These are phyloP conservation scores for Macrobrachium nipponense DNA, from an alignment of 1,140 invertebrate species.

Conservation along the genomic window DNA sequence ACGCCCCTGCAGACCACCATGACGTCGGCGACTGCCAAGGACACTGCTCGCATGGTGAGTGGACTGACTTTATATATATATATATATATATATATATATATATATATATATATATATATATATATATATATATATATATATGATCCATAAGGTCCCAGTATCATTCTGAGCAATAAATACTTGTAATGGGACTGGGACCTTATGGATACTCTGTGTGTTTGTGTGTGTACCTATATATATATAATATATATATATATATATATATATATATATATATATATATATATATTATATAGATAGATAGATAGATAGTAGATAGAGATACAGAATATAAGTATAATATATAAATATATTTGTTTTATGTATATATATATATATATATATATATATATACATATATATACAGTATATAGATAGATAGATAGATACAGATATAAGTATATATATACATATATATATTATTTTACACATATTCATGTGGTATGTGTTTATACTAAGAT, in stretches of 20 bases:
- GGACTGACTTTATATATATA: neutral
- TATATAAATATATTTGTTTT: too few species aligned
- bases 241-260: too few species aligned
- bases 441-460: slow-evolving; percentile 35
- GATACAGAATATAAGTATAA: too few species aligned
- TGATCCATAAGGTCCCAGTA: too few species aligned
- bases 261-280: too few species aligned
- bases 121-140: slow-evolving; percentile 30
- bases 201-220: too few species aligned
- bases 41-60: slow-evolving; percentile 67
- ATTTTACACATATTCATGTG: too few species aligned
- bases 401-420: slow-evolving; percentile 3
- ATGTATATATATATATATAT: neutral
- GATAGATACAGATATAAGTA: slow-evolving; percentile 25
- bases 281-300: too few species aligned
- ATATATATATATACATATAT: slow-evolving; percentile 32
- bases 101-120: slow-evolving; percentile 18
- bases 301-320: too few species aligned
- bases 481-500: slow-evolving; percentile 27
- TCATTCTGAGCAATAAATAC: too few species aligned
- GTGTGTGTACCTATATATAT: too few species aligned
- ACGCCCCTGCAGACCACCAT: slow-evolving; percentile 70
- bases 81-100: slow-evolving; percentile 22
- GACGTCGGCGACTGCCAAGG: slow-evolving; percentile 71
- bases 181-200: too few species aligned